Conservation (phyloP, 1,140 invertebrate genomes). For the Drosophila prosaltans region DNA sequence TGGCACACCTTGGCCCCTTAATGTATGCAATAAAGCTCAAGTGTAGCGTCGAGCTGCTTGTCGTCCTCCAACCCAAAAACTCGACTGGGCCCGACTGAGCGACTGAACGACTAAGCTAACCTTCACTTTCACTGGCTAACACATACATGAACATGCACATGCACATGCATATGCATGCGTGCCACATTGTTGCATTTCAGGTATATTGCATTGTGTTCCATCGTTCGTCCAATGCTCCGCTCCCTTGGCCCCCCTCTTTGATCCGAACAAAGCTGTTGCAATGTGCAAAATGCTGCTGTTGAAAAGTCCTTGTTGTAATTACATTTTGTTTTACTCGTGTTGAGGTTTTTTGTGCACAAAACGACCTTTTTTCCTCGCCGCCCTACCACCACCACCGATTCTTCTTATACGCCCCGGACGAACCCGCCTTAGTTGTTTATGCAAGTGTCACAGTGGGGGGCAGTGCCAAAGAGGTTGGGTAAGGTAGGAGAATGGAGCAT, state of each 20-base stretch:
- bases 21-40: slow-evolving; percentile 81
- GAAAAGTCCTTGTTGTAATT: slow-evolving; percentile 78
- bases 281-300: slow-evolving; percentile 60
- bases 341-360: slow-evolving; percentile 72
- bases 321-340: slow-evolving; percentile 81
- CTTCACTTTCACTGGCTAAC: slow-evolving; percentile 71
- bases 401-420: too few relatives aligned
- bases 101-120: slow-evolving; percentile 43
- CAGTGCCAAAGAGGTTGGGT: neutral
- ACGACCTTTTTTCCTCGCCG: slow-evolving; percentile 55
- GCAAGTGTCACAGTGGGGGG: slow-evolving; percentile 60
- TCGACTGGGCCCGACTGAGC: slow-evolving; percentile 30
- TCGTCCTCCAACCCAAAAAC: slow-evolving; percentile 19
- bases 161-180: slow-evolving; percentile 34
- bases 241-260: neutral
- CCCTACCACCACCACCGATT: neutral
- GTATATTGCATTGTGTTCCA: slow-evolving; percentile 57
- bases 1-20: slow-evolving; percentile 76
- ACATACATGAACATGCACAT: slow-evolving; percentile 15
- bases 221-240: neutral
- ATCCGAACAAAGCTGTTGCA: slow-evolving; percentile 56
- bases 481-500: neutral
- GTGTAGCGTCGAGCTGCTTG: slow-evolving; percentile 57
- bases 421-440: slow-evolving; percentile 49
- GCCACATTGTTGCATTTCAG: slow-evolving; percentile 76